These are phyloP conservation scores for Limanda limanda DNA, from an alignment of 2,113 vertebrate species.

Conservation along the genomic window DNA sequence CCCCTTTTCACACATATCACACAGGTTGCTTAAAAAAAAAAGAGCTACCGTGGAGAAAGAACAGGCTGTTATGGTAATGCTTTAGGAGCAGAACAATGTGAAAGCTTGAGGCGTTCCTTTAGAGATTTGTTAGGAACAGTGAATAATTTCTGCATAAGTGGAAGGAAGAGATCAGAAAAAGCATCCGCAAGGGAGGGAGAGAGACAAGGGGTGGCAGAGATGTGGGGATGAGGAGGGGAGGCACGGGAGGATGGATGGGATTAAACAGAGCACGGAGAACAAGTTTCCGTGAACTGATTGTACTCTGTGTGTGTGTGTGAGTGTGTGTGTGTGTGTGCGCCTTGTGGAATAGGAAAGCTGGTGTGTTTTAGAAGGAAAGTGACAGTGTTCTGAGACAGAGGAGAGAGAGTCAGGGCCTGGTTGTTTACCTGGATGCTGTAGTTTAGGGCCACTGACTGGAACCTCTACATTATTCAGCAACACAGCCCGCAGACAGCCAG, in stretches of 20 bases:
- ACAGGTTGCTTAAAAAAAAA: constrained; percentile 46
- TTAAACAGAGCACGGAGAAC: constrained; percentile 67
- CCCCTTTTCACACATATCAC: constrained; percentile 58
- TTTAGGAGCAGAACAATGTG: constrained; percentile 68
- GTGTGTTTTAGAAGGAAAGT: constrained; percentile 42
- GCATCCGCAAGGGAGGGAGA: constrained; percentile 49
- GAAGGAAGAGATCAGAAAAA: constrained; percentile 56
- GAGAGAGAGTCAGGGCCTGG: constrained; percentile 38
- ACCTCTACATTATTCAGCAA: constrained; percentile 78
- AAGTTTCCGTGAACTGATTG: constrained; percentile 60
- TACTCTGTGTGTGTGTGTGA: constrained; percentile 9
- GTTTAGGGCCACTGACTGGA: constrained; percentile 72
- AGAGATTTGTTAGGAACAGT: constrained; percentile 67
- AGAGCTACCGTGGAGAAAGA: constrained; percentile 36
- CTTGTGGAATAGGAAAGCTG: constrained; percentile 28
- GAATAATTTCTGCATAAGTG: constrained; percentile 77
- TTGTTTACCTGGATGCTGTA: constrained; percentile 73
- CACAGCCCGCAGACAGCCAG: constrained; percentile 60
- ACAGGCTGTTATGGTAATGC: constrained; percentile 68
- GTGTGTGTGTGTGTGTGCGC: neutral
- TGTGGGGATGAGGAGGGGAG: constrained; percentile 11
- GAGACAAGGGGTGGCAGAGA: constrained; percentile 19
- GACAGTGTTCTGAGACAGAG: constrained; percentile 40
- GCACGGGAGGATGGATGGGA: constrained; percentile 58
- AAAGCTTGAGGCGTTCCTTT: constrained; percentile 65